Percentiles rank a stretch among this genome's conserved stretches.
phyloP scores from a whole-genome alignment of 2,113 vertebrate genomes.

The Probosciger aterrimus region DNA sequence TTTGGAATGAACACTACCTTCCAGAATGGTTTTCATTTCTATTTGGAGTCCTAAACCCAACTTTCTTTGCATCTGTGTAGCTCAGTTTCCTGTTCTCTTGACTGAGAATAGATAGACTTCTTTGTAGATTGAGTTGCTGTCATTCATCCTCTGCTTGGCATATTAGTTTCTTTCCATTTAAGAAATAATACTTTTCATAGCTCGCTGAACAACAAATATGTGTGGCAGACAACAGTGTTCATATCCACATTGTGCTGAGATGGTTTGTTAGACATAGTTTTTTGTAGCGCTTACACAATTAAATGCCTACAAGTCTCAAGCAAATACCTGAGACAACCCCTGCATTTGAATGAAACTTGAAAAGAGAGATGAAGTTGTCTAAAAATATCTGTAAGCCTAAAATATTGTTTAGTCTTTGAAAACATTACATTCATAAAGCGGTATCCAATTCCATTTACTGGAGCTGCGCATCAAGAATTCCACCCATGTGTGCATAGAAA shows the following conservation, averaged over 20 bases:
- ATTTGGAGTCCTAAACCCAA: neutral
- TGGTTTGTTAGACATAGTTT: neutral
- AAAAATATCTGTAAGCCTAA: neutral
- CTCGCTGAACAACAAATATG: neutral
- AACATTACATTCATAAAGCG: neutral
- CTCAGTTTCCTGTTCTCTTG: neutral
- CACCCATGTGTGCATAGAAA: neutral
- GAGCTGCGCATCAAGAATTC: neutral
- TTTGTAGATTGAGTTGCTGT: neutral
- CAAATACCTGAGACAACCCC: neutral
- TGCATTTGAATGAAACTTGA: neutral
- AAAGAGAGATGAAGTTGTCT: neutral
- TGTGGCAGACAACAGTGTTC: neutral
- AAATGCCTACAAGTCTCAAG: neutral
- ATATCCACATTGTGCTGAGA: neutral
- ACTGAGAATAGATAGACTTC: neutral
- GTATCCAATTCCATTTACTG: neutral
- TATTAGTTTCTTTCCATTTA: neutral
- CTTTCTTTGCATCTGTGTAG: neutral
- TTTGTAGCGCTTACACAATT: neutral
- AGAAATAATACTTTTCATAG: neutral
- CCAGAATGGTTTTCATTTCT: neutral
- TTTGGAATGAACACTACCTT: neutral
- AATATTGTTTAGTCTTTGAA: neutral
- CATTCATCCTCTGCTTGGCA: neutral